Evolutionary conservation across 2,888 invertebrate genomes (phyloP), one percentile per base, ranked within the genome.

Genomic region (Ectemnius lituratus): DNA sequence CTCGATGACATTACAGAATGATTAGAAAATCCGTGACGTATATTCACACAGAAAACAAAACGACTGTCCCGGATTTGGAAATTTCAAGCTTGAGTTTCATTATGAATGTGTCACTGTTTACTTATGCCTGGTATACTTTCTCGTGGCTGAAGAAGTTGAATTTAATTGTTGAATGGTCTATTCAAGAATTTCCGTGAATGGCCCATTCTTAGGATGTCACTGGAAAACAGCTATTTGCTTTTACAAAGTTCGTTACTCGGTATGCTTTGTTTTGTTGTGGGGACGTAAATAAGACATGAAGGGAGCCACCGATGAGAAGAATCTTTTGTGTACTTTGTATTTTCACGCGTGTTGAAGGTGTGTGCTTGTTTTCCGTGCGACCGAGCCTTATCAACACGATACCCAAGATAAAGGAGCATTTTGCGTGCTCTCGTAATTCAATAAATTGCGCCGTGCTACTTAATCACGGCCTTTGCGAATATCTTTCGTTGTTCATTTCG

Each of bases 261-360:
- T 1, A 4, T 11, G 52, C 37, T 37, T 6, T 37, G 37, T 37
- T 37, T 37, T 37, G 37, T 49, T 16, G n/a, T 52, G 52, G 16
- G 16, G 52, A 14, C n/a, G 52, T 11, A n/a, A 72, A 52, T 18
- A 46, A 46, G 6, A 63, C 6, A 27, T 16, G 28, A 62, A 60
- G n/a, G 16, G 52, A 2, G 28, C 28, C 28, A 37, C 13, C 13
- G 4, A 28, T 11, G 14, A 59, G n/a, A 11, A 11, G 37, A 6
- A 37, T 37, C 37, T 37, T 62, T 47, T 11, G 4, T 4, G 20
- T 27, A 20, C 11, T 37, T 58, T 0, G 18, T n/a, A n/a, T 56
- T 23, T 20, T 37, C 16, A 27, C 18, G 27, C 13, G 8, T 27
- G 16, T 62, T 23, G 23, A 23, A 23, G 23, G 23, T 23, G 23